phyloP scores from a whole-genome alignment of 2,888 invertebrate species.

The Coenonympha arcania region DNA sequence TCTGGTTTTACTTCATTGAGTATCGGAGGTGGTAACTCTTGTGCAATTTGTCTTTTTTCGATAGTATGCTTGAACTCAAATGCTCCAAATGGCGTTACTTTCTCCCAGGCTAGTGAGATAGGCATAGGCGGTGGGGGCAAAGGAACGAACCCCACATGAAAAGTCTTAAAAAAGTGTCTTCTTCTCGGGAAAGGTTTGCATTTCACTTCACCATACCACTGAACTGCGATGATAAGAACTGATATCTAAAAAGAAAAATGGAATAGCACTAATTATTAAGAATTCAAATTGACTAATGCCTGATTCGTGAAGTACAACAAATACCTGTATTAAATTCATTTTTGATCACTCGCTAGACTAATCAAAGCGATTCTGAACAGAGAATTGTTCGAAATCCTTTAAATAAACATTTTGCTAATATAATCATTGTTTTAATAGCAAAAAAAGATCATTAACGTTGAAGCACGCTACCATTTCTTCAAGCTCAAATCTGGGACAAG shows the following conservation, averaged over 20 bases:
- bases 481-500: conserved; percentile 24
- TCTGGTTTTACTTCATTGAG: conserved; percentile 16
- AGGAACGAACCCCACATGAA: conserved; percentile 42
- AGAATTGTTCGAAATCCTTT: conserved; percentile 9
- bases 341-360: conserved; percentile 14
- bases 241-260: conserved; percentile 16
- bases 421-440: conserved; percentile 11
- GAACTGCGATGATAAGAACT: conserved; percentile 31
- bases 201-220: conserved; percentile 25
- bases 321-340: conserved; percentile 24
- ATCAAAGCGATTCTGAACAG: conserved; percentile 9
- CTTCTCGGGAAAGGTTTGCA: conserved; percentile 19
- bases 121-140: conserved; percentile 39
- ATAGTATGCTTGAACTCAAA: conserved; percentile 38
- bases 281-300: not conserved
- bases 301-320: not conserved
- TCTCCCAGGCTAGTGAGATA: conserved; percentile 42
- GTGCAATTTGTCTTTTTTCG: conserved; percentile 32
- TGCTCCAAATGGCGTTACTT: conserved; percentile 45
- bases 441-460: conserved; percentile 18
- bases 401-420: conserved; percentile 22
- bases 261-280: not conserved
- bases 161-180: conserved; percentile 37
- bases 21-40: conserved; percentile 9
- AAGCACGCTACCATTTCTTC: conserved; percentile 27